phyloP scores from a whole-genome alignment of 2,113 vertebrate genomes.

The Coregonus clupeaformis region DNA sequence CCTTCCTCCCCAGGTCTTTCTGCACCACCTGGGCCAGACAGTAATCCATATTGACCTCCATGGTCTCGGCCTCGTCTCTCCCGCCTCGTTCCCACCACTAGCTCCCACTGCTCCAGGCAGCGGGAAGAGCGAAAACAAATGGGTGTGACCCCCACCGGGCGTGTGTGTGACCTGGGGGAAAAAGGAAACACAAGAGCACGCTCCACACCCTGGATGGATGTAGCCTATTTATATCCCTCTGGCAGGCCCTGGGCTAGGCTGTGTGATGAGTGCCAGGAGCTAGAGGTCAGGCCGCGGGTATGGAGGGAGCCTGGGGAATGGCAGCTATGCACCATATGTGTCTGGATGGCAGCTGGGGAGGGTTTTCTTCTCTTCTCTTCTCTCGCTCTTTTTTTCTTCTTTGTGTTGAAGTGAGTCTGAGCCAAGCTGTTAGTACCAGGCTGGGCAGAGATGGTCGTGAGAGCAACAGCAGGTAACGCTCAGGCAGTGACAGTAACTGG shows the following conservation, averaged over 20 bases:
- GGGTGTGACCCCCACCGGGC: constrained; percentile 38
- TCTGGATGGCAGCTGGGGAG: constrained; percentile 90
- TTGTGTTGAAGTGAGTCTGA: constrained; percentile 68
- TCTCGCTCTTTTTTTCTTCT: constrained; percentile 37
- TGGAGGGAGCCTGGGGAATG: constrained; percentile 88
- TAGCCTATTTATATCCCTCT: constrained; percentile 51
- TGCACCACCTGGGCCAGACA: constrained; percentile 91
- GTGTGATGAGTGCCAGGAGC: constrained; percentile 57
- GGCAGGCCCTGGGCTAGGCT: constrained; percentile 62
- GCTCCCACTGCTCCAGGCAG: constrained; percentile 35
- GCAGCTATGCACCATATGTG: constrained; percentile 98
- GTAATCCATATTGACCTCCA: constrained; percentile 94
- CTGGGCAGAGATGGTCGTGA: constrained; percentile 56
- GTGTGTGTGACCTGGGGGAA: constrained; percentile 56
- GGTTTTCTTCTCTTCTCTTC: constrained; percentile 46
- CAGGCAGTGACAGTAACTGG: constrained; percentile 57
- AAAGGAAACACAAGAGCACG: constrained; percentile 26
- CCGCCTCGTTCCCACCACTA: constrained; percentile 19
- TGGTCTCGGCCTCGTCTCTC: constrained; percentile 37
- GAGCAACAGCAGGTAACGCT: constrained; percentile 48
- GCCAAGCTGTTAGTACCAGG: constrained; percentile 83
- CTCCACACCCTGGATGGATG: constrained; percentile 34
- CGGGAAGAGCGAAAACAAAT: constrained; percentile 48
- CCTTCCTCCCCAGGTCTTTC: constrained; percentile 92
- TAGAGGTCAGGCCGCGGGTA: constrained; percentile 80